Percentiles rank a stretch among this genome's conserved stretches.
These are phyloP conservation scores for Odontocerum albicorne DNA, from an alignment of 2,888 invertebrate species.

Conservation along the genomic window DNA sequence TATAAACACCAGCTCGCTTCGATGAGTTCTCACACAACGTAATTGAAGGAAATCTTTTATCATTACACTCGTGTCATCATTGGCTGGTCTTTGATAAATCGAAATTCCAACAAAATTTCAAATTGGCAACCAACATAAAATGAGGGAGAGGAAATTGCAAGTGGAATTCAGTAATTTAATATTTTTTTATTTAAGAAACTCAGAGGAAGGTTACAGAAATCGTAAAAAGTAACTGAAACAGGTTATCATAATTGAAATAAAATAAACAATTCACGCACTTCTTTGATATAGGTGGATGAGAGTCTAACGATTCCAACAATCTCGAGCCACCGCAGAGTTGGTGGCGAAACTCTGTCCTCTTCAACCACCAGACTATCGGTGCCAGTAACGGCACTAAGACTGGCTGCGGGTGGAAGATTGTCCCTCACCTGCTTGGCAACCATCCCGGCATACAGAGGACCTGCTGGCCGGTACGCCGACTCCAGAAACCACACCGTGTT, in stretches of 20 bases:
- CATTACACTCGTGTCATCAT: too few species aligned
- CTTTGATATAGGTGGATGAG: conserved; percentile 32
- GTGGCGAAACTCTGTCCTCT: conserved; percentile 42
- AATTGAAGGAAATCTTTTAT: too few species aligned
- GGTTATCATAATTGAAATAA: neutral
- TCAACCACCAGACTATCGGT: conserved; percentile 73
- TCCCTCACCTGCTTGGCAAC: conserved; percentile 77
- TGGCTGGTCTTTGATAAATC: too few species aligned
- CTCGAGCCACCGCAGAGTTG: conserved; percentile 8
- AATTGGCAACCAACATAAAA: too few species aligned
- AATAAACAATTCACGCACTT: neutral
- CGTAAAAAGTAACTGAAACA: too few species aligned
- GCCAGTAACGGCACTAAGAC: conserved; percentile 70
- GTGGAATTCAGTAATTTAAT: too few species aligned
- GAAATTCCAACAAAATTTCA: too few species aligned
- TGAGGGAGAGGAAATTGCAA: too few species aligned
- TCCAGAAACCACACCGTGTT: conserved; percentile 70
- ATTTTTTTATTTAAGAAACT: too few species aligned
- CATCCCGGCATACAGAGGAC: conserved; percentile 73
- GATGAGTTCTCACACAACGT: too few species aligned
- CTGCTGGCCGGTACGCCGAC: conserved; percentile 73
- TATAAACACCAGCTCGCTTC: too few species aligned
- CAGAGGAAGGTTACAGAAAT: too few species aligned
- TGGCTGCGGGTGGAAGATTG: conserved; percentile 68
- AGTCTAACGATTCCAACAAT: conserved; percentile 24